A percentile compares a stretch with the other conserved stretches of the same genome.
These are phyloP conservation scores for Microplitis manilae DNA, from an alignment of 2,888 invertebrate species.

Conservation along the genomic window DNA sequence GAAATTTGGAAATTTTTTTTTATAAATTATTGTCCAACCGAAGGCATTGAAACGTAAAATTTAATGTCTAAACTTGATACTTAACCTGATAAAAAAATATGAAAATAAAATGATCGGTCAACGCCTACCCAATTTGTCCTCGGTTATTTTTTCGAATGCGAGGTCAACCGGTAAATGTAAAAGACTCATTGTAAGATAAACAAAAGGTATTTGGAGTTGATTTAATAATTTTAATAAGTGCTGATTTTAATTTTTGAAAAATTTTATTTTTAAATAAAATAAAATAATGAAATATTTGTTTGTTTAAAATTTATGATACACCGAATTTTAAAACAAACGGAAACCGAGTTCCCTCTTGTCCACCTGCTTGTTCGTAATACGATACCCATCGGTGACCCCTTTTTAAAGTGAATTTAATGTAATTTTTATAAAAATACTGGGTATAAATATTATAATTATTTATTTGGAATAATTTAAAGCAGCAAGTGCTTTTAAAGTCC, in stretches of 20 bases:
- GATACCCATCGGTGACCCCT: slow-evolving; percentile 10
- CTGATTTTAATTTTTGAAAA: neutral
- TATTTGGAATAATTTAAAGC: neutral
- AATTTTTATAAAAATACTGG: too few species aligned
- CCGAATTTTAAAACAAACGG: neutral
- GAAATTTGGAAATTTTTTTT: neutral
- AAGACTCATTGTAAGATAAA: slow-evolving; percentile 12
- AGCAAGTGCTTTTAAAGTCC: slow-evolving; percentile 2
- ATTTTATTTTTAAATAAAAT: too few species aligned
- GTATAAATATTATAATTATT: neutral
- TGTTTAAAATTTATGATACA: too few species aligned
- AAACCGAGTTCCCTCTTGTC: slow-evolving; percentile 1
- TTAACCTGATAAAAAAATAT: neutral
- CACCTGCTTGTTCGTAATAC: slow-evolving; percentile 21
- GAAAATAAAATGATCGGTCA: slow-evolving; percentile 47
- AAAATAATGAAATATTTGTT: too few species aligned
- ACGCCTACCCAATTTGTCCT: slow-evolving; percentile 64
- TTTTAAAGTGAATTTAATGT: neutral
- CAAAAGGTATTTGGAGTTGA: slow-evolving; percentile 3
- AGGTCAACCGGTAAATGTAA: slow-evolving; percentile 60
- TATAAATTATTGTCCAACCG: neutral
- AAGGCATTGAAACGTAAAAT: neutral
- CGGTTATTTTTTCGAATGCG: slow-evolving; percentile 62
- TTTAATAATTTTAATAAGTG: neutral
- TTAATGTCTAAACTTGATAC: neutral